Evolutionary conservation across 2,113 vertebrate species (phyloP).

Genomic region (Drymodes brunneopygia): DNA sequence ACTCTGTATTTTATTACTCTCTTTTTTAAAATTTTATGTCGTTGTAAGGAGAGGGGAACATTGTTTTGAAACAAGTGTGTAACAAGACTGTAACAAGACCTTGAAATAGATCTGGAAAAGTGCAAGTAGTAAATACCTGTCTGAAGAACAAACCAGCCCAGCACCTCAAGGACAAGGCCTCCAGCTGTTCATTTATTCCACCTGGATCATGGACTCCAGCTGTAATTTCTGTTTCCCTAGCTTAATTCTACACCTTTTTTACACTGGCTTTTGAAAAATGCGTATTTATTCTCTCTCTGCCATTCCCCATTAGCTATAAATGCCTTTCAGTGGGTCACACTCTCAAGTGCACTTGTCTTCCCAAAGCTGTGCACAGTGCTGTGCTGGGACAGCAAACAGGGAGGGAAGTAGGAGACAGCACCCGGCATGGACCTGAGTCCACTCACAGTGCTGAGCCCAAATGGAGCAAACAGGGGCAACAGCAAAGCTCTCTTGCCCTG

Average conservation of each 20-base stretch:
- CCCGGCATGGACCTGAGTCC: neutral
- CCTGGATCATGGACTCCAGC: neutral
- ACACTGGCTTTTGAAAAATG: neutral
- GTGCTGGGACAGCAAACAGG: neutral
- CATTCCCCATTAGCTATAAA: neutral
- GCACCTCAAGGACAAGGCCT: conserved; percentile 15
- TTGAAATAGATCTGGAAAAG: conserved; percentile 3
- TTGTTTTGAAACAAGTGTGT: conserved; percentile 23
- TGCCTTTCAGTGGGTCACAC: conserved; percentile 8
- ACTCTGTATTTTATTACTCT: neutral
- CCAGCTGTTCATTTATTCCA: conserved; percentile 24
- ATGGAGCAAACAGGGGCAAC: neutral
- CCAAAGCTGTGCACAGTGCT: neutral
- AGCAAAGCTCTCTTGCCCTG: neutral
- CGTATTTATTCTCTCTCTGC: neutral
- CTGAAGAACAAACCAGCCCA: neutral
- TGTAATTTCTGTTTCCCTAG: conserved; percentile 2
- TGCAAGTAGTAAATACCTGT: neutral
- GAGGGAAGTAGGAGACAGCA: neutral
- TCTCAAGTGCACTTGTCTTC: neutral
- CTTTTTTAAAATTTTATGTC: neutral
- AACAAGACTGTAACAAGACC: neutral
- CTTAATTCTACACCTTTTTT: neutral
- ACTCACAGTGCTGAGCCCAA: neutral
- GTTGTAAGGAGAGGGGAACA: neutral